Evolutionary conservation across 2,113 vertebrate genomes (phyloP).

Genomic region (Melanotaenia duboulayi): DNA sequence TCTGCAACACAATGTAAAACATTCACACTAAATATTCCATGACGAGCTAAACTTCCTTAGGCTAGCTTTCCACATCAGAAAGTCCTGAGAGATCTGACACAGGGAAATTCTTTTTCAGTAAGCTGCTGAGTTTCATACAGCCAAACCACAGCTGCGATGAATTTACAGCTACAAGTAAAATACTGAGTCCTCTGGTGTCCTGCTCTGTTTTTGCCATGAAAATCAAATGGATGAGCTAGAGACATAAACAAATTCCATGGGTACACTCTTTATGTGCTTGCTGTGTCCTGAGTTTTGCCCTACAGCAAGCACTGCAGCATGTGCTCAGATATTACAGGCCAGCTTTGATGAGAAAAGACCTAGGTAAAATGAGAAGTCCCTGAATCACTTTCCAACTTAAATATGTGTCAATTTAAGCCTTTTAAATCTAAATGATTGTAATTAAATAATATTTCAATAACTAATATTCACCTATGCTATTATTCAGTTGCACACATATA

Average conservation of each 20-base stretch:
- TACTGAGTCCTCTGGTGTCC: conserved; percentile 6
- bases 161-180: conserved; percentile 25
- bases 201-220: conserved; percentile 34
- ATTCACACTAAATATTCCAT: not conserved
- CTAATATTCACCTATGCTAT: too few species aligned
- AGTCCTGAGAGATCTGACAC: conserved; percentile 1
- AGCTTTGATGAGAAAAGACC: conserved; percentile 7
- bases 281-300: conserved; percentile 21
- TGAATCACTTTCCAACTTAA: too few species aligned
- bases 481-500: too few species aligned
- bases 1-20: not conserved
- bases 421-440: too few species aligned
- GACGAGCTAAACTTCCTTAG: not conserved
- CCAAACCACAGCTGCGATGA: not conserved
- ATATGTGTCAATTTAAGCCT: too few species aligned
- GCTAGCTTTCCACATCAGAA: not conserved
- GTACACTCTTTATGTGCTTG: not conserved
- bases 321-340: conserved; percentile 7
- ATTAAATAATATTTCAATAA: too few species aligned
- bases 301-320: not conserved
- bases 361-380: too few species aligned
- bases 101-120: not conserved
- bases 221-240: conserved; percentile 8
- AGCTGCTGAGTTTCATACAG: not conserved
- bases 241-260: conserved; percentile 10